Evolutionary conservation across 2,888 invertebrate genomes (phyloP).

Genomic region (Lacanobia oleracea): DNA sequence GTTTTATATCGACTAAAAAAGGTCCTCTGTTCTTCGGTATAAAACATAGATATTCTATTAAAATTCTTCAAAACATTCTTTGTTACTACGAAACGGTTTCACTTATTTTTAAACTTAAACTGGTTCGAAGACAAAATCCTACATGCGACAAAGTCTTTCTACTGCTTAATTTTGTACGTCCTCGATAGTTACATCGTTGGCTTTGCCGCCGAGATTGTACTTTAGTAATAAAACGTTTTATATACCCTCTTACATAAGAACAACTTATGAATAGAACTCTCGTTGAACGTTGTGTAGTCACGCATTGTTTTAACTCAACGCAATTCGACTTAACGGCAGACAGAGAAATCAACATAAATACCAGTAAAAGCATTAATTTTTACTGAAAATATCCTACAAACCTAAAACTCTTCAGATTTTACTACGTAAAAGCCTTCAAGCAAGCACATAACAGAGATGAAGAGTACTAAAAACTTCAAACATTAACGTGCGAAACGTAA

Average conservation of each 20-base stretch:
- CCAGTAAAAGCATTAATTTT: slow-evolving; percentile 24
- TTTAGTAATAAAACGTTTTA: slow-evolving; percentile 28
- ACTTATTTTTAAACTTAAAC: slow-evolving; percentile 25
- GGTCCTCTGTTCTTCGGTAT: no score
- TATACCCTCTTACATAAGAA: slow-evolving; percentile 5
- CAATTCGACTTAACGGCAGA: background rate
- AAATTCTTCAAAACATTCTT: slow-evolving; percentile 21
- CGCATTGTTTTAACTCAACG: background rate
- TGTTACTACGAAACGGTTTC: slow-evolving; percentile 6
- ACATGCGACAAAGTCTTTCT: slow-evolving; percentile 37
- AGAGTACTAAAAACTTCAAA: slow-evolving; percentile 56
- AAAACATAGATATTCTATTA: background rate
- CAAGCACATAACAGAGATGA: slow-evolving; percentile 50
- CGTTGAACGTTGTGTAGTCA: background rate
- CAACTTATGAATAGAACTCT: background rate
- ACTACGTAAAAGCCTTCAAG: slow-evolving; percentile 46
- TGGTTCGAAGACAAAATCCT: slow-evolving; percentile 37
- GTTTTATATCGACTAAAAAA: no score
- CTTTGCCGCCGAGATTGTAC: slow-evolving; percentile 23
- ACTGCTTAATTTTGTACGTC: slow-evolving; percentile 40
- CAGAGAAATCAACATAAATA: slow-evolving; percentile 16
- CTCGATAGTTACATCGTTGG: slow-evolving; percentile 36
- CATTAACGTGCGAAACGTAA: slow-evolving; percentile 52
- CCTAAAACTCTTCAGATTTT: slow-evolving; percentile 27
- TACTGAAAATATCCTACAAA: slow-evolving; percentile 30